Percentiles rank a stretch among this genome's conserved stretches.
These are phyloP conservation scores for Phaenicophaeus curvirostris DNA, from an alignment of 2,797 vertebrate species.

Conservation along the genomic window DNA sequence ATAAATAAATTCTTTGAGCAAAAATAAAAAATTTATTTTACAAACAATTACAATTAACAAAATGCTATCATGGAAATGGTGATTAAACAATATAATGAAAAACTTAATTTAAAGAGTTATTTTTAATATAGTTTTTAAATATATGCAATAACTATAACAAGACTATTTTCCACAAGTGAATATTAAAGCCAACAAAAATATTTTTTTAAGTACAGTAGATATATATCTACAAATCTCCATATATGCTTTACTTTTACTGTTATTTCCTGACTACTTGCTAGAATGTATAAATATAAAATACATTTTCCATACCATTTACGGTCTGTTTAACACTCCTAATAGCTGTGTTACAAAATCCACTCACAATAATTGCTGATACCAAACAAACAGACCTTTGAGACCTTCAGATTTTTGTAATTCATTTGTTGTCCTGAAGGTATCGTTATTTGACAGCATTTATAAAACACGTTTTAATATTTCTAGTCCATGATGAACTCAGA, in stretches of 20 bases:
- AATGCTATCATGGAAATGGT: neutral
- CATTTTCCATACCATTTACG: neutral
- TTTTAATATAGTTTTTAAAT: neutral
- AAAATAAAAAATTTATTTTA: neutral
- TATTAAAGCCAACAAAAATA: neutral
- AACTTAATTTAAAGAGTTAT: neutral
- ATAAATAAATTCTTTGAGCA: neutral
- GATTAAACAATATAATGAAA: neutral
- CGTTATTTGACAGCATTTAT: neutral
- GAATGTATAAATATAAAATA: neutral
- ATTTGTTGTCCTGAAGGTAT: slow-evolving; percentile 17
- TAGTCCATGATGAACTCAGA: neutral
- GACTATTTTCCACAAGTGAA: neutral
- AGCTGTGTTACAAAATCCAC: neutral
- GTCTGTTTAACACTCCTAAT: neutral
- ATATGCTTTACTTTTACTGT: neutral
- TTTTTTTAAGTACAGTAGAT: neutral
- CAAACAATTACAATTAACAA: neutral
- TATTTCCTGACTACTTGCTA: neutral
- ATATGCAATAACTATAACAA: neutral
- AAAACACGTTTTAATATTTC: neutral
- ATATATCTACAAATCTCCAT: neutral
- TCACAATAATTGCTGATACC: neutral
- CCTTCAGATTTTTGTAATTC: neutral
- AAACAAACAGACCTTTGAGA: neutral